Conservation (phyloP, 2,113 vertebrate species). For the Elephas maximus region DNA sequence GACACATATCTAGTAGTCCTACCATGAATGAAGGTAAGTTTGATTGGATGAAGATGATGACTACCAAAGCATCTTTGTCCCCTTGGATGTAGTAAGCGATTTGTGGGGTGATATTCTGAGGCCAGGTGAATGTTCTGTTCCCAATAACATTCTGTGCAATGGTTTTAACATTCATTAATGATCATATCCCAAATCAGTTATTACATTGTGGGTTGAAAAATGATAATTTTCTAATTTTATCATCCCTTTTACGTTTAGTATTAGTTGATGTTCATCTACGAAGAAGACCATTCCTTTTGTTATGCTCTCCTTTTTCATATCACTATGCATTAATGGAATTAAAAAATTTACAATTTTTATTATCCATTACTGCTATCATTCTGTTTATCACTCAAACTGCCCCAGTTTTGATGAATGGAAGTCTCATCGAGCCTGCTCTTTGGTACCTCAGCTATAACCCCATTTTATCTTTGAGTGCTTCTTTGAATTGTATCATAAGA, state of each 20-base stretch:
- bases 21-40: background rate
- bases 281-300: conserved; percentile 18
- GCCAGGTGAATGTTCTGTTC: background rate
- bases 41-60: background rate
- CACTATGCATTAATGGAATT: background rate
- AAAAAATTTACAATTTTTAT: background rate
- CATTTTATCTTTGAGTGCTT: background rate
- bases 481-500: background rate
- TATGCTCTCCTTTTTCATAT: background rate
- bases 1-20: background rate
- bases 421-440: background rate
- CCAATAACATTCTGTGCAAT: background rate
- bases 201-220: background rate
- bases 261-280: background rate
- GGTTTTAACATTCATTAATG: background rate
- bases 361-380: background rate
- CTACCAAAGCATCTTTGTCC: background rate
- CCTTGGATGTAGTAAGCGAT: background rate
- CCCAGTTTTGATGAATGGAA: background rate
- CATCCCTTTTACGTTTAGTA: background rate
- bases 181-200: background rate
- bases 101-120: background rate
- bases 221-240: background rate
- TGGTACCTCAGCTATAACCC: background rate
- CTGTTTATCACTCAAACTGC: background rate